A percentile compares a stretch with the other conserved stretches of the same genome.
phyloP scores from a whole-genome alignment of 2,113 vertebrate genomes.

The Trichechus manatus region DNA sequence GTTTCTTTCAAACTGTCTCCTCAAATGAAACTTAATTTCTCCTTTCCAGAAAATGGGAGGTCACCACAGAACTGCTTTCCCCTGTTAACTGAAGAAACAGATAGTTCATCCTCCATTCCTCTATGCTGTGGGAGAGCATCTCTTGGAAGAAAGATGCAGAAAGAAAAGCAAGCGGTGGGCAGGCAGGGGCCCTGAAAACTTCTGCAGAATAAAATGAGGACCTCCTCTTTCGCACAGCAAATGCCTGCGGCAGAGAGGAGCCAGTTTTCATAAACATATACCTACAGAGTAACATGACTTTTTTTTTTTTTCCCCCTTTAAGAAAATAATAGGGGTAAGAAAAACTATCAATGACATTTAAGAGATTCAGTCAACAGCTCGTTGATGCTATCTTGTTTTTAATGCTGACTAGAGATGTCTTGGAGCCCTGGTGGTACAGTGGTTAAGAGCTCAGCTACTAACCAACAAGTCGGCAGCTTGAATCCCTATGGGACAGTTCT shows the following conservation, averaged over 20 bases:
- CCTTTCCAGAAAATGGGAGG: not conserved
- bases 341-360: not conserved
- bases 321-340: not conserved
- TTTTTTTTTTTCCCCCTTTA: not conserved
- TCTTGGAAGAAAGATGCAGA: not conserved
- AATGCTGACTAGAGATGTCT: not conserved
- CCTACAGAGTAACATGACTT: not conserved
- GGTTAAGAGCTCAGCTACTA: too few relatives aligned
- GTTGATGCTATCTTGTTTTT: not conserved
- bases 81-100: not conserved
- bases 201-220: not conserved
- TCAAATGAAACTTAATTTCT: not conserved
- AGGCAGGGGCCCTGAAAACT: fast-evolving
- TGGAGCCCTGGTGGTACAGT: too few relatives aligned
- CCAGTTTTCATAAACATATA: not conserved
- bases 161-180: not conserved
- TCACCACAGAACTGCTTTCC: not conserved
- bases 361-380: not conserved
- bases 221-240: fast-evolving
- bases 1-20: not conserved
- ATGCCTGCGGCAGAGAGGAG: fast-evolving
- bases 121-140: not conserved
- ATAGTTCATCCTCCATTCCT: not conserved
- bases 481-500: too few relatives aligned
- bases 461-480: too few relatives aligned